Base-by-base conservation (phyloP, 2,888 invertebrate genomes). In the Neria commutata region DNA sequence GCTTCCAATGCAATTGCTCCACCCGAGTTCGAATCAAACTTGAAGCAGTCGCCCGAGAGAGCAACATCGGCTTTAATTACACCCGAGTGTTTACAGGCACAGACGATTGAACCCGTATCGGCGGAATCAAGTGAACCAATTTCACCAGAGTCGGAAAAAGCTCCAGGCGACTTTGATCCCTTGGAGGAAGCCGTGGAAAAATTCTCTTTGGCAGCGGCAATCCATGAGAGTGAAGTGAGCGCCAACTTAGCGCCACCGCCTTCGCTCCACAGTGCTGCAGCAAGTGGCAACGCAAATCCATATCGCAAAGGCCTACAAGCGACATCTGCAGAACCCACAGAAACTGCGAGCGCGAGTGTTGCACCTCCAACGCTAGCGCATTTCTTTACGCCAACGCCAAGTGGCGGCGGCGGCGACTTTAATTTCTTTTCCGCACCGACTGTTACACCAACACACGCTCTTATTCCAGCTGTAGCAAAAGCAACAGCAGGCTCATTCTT, bases 51-150 rank as follows among this genome's bases (percentile, higher is more conserved):
- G 17, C 17, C 21, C 21, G 37, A 37, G n/a, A n/a, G n/a, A n/a
- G n/a, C n/a, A n/a, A n/a, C n/a, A n/a, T n/a, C n/a, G n/a, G 29
- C 29, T 29, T 11, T 11, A 29, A 29, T 11, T 8, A 8, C 11
- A 8, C 29, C 29, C 6, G 6, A 29, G 29, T 29, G 29, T 29
- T 29, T 29, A 11, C 58, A 54, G 16, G 56, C 56, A 4, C 63
- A 67, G 24, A 66, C 66, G 1, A 68, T 72, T 51, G 67, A 73
- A 45, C 61, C 71, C 1, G 67, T 71, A 57, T 52, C 64, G 56
- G 50, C 62, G 3, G 54, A 19, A n/a, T n/a, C n/a, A n/a, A n/a
- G n/a, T n/a, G n/a, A n/a, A n/a, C n/a, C n/a, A n/a, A n/a, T n/a
- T n/a, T n/a, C n/a, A n/a, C 4, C 37, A n/a, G 4, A n/a, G 6